A percentile compares a stretch with the other conserved stretches of the same genome.
Conservation (phyloP, 2,113 vertebrate genomes). For the Hippocampus barbouri region DNA sequence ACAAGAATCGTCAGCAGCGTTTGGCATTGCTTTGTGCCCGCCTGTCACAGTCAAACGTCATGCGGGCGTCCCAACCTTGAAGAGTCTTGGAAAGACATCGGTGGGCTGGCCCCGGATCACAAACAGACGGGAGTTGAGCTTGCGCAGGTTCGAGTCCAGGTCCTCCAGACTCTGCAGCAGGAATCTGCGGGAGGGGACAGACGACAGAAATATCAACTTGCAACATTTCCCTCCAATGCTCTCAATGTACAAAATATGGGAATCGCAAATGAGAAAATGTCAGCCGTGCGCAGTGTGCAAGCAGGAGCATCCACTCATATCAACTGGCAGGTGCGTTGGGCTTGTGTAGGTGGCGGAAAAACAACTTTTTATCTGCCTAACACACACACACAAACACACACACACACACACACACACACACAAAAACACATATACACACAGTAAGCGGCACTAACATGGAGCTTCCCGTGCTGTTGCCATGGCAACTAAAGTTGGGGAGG, state of each 20-base stretch:
- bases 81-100: constrained; percentile 96
- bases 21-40: too few species aligned
- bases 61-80: constrained; percentile 77
- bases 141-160: constrained; percentile 89
- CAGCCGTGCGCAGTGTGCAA: too few species aligned
- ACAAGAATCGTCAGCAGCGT: too few species aligned
- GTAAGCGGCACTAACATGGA: constrained; percentile 33
- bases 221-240: background rate
- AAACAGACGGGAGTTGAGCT: constrained; percentile 93
- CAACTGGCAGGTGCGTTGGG: background rate
- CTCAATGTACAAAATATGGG: background rate
- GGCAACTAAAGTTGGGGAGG: constrained; percentile 33
- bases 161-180: constrained; percentile 94
- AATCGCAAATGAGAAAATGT: too few species aligned
- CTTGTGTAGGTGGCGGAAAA: background rate
- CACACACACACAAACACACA: too few species aligned
- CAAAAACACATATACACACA: background rate
- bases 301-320: background rate
- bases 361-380: constrained; percentile 8
- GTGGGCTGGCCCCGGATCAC: constrained; percentile 96
- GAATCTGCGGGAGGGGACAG: constrained; percentile 73
- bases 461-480: constrained; percentile 51
- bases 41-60: background rate
- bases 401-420: too few species aligned
- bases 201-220: background rate